These are phyloP conservation scores for Conus betulinus DNA, from an alignment of 1,140 invertebrate species.

Conservation along the genomic window DNA sequence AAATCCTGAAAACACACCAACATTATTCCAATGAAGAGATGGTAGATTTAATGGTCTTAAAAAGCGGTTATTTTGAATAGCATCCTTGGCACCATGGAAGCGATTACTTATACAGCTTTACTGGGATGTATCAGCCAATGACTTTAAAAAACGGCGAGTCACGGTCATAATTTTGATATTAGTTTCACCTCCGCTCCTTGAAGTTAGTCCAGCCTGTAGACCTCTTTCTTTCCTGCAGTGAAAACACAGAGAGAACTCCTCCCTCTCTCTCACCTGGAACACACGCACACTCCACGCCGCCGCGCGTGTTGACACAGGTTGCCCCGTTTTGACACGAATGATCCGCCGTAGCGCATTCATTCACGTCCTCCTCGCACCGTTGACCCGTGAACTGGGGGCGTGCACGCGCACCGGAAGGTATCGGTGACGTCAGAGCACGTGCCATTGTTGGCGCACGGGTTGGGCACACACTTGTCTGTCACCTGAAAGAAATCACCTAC, in stretches of 20 bases:
- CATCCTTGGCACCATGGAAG: no score
- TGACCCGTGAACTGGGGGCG: constrained; percentile 78
- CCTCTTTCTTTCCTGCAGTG: neutral
- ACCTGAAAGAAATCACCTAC: neutral
- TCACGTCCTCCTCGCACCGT: constrained; percentile 67
- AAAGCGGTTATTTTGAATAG: no score
- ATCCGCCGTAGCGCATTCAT: constrained; percentile 67
- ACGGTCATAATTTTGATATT: no score
- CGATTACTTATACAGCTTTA: no score
- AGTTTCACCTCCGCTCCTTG: no score
- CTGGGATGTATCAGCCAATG: no score
- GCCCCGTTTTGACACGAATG: constrained; percentile 66
- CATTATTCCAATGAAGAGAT: no score
- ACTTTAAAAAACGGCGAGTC: no score
- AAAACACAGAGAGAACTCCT: neutral
- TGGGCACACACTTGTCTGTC: constrained; percentile 77
- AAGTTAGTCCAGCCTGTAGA: no score
- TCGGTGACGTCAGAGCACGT: constrained; percentile 82
- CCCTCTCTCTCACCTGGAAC: constrained; percentile 24
- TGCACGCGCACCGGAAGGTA: constrained; percentile 83
- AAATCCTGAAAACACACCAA: no score
- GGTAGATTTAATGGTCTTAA: no score
- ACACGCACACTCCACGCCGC: constrained; percentile 36
- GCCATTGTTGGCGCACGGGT: constrained; percentile 88
- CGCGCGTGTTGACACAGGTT: constrained; percentile 43